phyloP scores from a whole-genome alignment of 2,797 vertebrate genomes.

The Gadopsis marmoratus region DNA sequence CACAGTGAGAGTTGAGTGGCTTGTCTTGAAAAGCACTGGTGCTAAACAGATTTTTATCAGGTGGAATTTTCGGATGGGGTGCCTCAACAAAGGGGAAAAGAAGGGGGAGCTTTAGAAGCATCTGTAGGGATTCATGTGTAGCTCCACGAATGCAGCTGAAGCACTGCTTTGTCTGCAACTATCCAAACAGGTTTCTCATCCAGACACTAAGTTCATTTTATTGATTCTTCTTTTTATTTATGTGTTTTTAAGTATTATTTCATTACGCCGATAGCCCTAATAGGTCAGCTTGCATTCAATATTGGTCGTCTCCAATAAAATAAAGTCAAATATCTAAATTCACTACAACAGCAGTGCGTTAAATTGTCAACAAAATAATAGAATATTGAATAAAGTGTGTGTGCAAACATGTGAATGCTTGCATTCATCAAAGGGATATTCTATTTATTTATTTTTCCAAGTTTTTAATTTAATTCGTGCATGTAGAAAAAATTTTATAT shows the following conservation, averaged over 20 bases:
- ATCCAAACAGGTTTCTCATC: not conserved
- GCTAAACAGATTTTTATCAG: constrained; percentile 73
- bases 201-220: not conserved
- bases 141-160: not conserved
- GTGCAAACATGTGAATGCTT: not conserved
- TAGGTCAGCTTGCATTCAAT: no score
- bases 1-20: constrained; percentile 60
- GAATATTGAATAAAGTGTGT: not conserved
- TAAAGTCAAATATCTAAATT: not conserved
- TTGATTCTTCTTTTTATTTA: no score
- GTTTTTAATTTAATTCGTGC: no score
- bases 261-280: not conserved
- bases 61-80: constrained; percentile 26
- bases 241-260: not conserved
- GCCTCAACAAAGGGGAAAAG: constrained; percentile 19
- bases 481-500: no score
- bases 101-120: not conserved
- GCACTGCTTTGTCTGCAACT: not conserved
- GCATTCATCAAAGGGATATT: not conserved
- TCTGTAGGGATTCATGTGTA: not conserved
- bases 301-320: not conserved
- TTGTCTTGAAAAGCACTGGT: constrained; percentile 65
- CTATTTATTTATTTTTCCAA: no score
- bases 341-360: not conserved
- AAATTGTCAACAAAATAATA: not conserved